Evolutionary conservation across 1,140 invertebrate genomes (phyloP), one percentile per base, ranked within the genome.

Genomic region (Antheraea mylitta): DNA sequence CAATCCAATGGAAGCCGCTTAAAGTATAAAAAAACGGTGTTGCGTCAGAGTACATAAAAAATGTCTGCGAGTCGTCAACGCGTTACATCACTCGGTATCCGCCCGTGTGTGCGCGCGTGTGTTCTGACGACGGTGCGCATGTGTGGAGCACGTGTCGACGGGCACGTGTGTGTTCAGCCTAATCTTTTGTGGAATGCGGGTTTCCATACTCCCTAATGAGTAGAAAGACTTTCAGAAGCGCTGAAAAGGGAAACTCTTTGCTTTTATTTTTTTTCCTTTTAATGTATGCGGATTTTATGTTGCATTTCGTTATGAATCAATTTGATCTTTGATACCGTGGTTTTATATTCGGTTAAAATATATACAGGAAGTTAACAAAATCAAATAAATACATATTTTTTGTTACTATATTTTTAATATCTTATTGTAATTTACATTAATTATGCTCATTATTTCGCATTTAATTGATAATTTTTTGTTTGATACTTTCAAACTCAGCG

Each of bases 11-110:
- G 64, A 76, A 78, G 48, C 75, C 53, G 69, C 85, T 77, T 89
- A 80, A 90, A 67, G 75, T 73, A 79, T 78, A 80, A 83, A 84
- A n/a, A 86, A 90, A 88, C 87, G 87, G 87, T 80, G 83, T 91
- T 91, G 89, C 89, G 89, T 90, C 87, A 91, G 78, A 87, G 79
- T 70, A 78, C 83, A 91, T 91, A 90, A 90, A 91, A 91, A 91
- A 90, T 89, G 87, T 91, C 87, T 91, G 81, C 85, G 72, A 81
- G 80, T 80, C 89, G 86, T 88, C 89, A 89, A 89, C 84, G 79
- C 76, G 80, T 89, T 89, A 91, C 85, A 90, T 89, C 89, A 90
- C 82, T 79, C 63, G 19, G 42, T 61, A 45, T n/a, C 58, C 18
- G 62, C 69, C 16, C 38, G 62, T 58, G n/a, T 18, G 38, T 64